These are phyloP conservation scores for Martes flavigula DNA, from an alignment of 2,797 vertebrate species.

Conservation along the genomic window DNA sequence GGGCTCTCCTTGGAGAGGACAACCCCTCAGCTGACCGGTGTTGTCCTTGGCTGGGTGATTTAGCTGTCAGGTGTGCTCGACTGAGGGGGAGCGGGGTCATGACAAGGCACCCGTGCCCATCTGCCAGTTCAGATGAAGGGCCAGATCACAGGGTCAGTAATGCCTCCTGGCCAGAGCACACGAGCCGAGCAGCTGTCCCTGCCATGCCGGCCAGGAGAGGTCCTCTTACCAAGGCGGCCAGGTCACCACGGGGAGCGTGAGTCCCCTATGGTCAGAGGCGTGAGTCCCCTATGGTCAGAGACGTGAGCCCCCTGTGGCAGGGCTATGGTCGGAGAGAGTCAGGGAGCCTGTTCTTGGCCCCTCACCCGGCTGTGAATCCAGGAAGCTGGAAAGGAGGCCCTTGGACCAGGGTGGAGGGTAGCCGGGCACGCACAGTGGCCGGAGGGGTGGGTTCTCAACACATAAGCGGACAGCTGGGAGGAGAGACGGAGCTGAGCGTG, in stretches of 20 bases:
- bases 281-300: constrained; percentile 67
- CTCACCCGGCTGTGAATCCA: constrained; percentile 75
- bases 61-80: constrained; percentile 18
- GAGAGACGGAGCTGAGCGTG: neutral
- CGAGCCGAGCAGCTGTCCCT: constrained; percentile 82
- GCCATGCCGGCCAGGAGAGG: constrained; percentile 69
- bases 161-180: constrained; percentile 53
- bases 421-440: too few relatives aligned
- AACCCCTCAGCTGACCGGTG: constrained; percentile 54
- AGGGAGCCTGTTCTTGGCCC: constrained; percentile 71
- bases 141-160: constrained; percentile 83
- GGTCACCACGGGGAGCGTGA: constrained; percentile 68
- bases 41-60: neutral
- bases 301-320: constrained; percentile 62
- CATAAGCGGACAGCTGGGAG: neutral
- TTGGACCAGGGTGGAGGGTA: neutral
- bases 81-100: neutral
- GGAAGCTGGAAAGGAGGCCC: constrained; percentile 69
- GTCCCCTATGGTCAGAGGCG: constrained; percentile 68
- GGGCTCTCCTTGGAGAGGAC: constrained; percentile 50
- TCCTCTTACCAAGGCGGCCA: constrained; percentile 77
- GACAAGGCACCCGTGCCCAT: neutral
- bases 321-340: constrained; percentile 70
- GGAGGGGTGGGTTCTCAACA: neutral
- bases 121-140: constrained; percentile 54